These are phyloP conservation scores for Hirundichthys speculiger DNA, from an alignment of 2,113 vertebrate genomes.

Conservation along the genomic window DNA sequence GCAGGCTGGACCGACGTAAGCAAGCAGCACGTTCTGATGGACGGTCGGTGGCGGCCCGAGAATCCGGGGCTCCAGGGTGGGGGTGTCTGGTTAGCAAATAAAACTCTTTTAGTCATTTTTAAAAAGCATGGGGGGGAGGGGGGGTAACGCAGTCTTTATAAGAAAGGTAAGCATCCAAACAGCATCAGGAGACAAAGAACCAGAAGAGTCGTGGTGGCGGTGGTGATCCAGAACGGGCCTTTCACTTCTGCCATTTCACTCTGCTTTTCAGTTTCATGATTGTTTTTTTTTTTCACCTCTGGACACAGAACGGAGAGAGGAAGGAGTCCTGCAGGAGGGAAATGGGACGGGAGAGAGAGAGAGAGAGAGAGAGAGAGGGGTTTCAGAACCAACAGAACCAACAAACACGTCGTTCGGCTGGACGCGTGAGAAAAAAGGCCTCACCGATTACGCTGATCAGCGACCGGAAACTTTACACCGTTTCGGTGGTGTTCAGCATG, in stretches of 20 bases:
- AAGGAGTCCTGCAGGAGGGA: slow-evolving; percentile 38
- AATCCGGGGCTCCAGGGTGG: not conserved
- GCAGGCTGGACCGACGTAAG: slow-evolving; percentile 14
- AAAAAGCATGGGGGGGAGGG: slow-evolving; percentile 48
- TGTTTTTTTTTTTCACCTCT: slow-evolving; percentile 30
- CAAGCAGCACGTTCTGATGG: slow-evolving; percentile 20
- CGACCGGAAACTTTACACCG: slow-evolving; percentile 61
- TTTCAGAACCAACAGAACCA: no score
- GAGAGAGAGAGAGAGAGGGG: no score
- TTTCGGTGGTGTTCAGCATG: slow-evolving; percentile 69
- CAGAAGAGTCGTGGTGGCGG: slow-evolving; percentile 11
- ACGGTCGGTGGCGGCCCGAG: slow-evolving; percentile 7
- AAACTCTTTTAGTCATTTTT: slow-evolving; percentile 41
- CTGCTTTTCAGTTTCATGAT: slow-evolving; percentile 37
- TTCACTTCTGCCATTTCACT: slow-evolving; percentile 22
- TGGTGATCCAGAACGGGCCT: slow-evolving; percentile 34
- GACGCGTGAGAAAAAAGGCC: no score
- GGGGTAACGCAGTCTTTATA: slow-evolving; percentile 56
- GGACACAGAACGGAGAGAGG: slow-evolving; percentile 43
- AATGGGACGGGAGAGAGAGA: not conserved
- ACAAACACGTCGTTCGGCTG: no score
- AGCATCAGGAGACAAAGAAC: slow-evolving; percentile 44
- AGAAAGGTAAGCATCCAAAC: slow-evolving; percentile 66
- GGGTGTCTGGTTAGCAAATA: not conserved
- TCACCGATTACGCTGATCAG: slow-evolving; percentile 60